These are phyloP conservation scores for Paramuricea clavata DNA, from an alignment of 92 coral and sea anemone species.

Conservation along the genomic window DNA sequence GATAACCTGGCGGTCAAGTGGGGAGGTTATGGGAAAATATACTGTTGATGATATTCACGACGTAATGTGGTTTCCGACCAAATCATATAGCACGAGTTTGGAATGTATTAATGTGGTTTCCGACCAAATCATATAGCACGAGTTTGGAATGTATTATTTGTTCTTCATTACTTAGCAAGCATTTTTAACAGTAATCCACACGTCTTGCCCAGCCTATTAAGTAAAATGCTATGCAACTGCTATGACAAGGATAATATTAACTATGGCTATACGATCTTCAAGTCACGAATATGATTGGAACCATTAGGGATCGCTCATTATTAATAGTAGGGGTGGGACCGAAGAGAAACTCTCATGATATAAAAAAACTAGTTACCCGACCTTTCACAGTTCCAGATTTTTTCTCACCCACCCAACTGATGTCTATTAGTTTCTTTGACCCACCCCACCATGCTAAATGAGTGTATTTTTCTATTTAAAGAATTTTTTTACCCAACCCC, in stretches of 20 bases:
- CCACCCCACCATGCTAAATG: background rate
- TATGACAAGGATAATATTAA: background rate
- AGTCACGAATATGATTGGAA: too few species aligned
- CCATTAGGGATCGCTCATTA: conserved; percentile 4
- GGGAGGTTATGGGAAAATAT: conserved; percentile 12
- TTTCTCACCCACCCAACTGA: background rate
- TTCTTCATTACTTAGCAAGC: background rate
- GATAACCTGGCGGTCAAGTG: conserved; percentile 17
- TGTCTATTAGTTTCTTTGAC: background rate
- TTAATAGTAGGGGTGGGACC: background rate
- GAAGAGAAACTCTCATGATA: conserved; percentile 2
- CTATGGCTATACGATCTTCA: background rate
- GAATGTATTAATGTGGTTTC: background rate
- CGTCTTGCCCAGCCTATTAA: background rate
- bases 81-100: background rate
- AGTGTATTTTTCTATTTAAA: conserved; percentile 1
- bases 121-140: background rate
- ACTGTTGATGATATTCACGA: background rate
- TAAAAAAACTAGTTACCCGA: conserved; percentile 2
- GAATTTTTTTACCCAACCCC: background rate
- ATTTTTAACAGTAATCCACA: background rate
- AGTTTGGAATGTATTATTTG: background rate
- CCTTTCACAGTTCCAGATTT: background rate
- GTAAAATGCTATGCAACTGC: background rate
- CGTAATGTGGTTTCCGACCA: background rate